phyloP scores from a whole-genome alignment of 2,888 invertebrate genomes.

The Tinea pellionella region DNA sequence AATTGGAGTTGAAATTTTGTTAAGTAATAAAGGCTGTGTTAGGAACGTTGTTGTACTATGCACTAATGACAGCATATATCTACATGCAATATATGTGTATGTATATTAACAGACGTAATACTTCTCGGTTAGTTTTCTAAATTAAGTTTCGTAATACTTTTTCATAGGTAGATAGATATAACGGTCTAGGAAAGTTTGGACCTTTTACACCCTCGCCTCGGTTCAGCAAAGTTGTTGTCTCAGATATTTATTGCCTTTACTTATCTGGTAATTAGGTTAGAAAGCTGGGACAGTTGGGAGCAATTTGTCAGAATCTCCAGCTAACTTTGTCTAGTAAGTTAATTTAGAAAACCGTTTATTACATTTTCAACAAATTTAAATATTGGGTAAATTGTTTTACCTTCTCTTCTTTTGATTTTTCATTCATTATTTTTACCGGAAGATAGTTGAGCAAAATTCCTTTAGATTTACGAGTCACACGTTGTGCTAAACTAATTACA shows the following conservation, averaged over 20 bases:
- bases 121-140: not conserved
- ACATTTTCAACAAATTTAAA: not conserved
- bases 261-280: slow-evolving; percentile 53
- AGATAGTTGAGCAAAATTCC: no score
- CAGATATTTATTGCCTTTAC: slow-evolving; percentile 43
- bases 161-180: not conserved
- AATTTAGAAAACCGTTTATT: not conserved
- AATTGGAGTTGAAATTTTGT: no score
- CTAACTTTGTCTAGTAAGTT: slow-evolving; percentile 5
- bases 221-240: slow-evolving; percentile 12
- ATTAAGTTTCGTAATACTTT: not conserved
- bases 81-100: no score
- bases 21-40: no score
- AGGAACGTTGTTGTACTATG: no score
- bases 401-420: no score
- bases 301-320: slow-evolving; percentile 41
- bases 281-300: slow-evolving; percentile 39
- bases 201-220: not conserved
- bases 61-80: no score
- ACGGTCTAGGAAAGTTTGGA: not conserved
- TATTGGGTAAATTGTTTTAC: no score
- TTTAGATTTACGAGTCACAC: not conserved
- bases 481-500: slow-evolving; percentile 39
- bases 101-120: not conserved
- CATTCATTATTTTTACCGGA: no score